These are phyloP conservation scores for Eumacrocentrus americanus DNA, from an alignment of 2,888 invertebrate genomes.

Conservation along the genomic window DNA sequence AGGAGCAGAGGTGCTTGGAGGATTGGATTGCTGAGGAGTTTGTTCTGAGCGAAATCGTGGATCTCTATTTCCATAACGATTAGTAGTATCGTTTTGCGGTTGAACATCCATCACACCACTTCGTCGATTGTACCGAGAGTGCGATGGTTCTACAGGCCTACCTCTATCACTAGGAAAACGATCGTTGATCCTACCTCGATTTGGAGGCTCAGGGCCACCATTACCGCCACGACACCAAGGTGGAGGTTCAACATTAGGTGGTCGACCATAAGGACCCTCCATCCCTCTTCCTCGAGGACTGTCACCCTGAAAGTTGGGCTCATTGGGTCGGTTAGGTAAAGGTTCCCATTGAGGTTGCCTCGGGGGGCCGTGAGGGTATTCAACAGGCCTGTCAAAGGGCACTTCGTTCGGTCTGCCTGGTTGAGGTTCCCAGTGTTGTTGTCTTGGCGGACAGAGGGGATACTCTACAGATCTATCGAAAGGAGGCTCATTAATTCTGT, in stretches of 20 bases:
- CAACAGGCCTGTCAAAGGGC: conserved; percentile 40
- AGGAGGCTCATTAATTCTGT: conserved; percentile 28
- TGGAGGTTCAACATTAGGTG: not conserved
- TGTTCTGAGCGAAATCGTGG: conserved; percentile 40
- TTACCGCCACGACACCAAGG: conserved; percentile 13
- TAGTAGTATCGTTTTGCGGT: conserved; percentile 14
- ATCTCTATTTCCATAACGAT: conserved; percentile 35
- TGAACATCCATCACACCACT: conserved; percentile 31
- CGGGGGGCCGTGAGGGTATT: conserved; percentile 38
- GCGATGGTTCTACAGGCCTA: conserved; percentile 37
- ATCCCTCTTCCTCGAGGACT: conserved; percentile 35
- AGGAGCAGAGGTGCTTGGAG: conserved; percentile 14
- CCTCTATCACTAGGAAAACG: conserved; percentile 36
- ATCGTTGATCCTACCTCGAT: conserved; percentile 8
- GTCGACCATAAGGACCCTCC: conserved; percentile 31
- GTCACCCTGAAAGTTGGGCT: conserved; percentile 21
- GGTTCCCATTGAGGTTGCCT: conserved; percentile 30
- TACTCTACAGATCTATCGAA: conserved; percentile 31
- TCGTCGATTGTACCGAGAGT: conserved; percentile 32
- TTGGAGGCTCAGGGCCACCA: not conserved
- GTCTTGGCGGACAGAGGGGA: conserved; percentile 16
- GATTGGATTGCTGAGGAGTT: conserved; percentile 21
- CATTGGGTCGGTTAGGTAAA: conserved; percentile 9
- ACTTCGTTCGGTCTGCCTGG: conserved; percentile 32
- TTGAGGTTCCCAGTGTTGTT: conserved; percentile 26